These are phyloP conservation scores for Leptinotarsa haldemani DNA, from an alignment of 2,888 invertebrate genomes.

Conservation along the genomic window DNA sequence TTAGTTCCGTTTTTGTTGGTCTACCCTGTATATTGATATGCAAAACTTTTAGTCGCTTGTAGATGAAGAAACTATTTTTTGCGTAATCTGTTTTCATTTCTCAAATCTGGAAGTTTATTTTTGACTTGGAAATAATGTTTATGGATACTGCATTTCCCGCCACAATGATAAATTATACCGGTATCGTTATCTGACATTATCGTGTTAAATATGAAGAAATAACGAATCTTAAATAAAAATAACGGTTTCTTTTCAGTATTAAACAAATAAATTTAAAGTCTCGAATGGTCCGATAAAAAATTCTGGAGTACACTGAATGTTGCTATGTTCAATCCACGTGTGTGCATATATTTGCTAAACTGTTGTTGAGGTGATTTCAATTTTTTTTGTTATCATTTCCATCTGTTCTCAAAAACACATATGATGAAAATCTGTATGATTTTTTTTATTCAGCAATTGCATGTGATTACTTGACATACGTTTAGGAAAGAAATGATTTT, in stretches of 20 bases:
- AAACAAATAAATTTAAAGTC: conserved; percentile 11
- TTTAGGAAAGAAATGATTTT: too few relatives aligned
- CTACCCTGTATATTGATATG: neutral
- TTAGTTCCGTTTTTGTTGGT: neutral
- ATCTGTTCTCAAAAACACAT: too few relatives aligned
- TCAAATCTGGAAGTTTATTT: neutral
- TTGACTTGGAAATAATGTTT: neutral
- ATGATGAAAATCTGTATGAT: too few relatives aligned
- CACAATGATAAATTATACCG: conserved; percentile 11
- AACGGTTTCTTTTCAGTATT: conserved; percentile 6
- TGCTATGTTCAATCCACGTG: too few relatives aligned
- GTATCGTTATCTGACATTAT: conserved; percentile 17
- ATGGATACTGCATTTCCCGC: conserved; percentile 15
- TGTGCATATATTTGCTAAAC: too few relatives aligned
- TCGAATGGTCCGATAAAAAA: neutral
- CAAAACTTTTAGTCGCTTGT: too few relatives aligned
- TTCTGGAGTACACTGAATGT: neutral
- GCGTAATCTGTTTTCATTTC: neutral
- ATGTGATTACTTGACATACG: too few relatives aligned
- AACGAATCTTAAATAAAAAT: conserved; percentile 13
- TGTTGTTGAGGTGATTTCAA: too few relatives aligned
- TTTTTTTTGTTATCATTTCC: too few relatives aligned
- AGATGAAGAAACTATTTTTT: neutral
- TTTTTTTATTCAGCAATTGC: too few relatives aligned
- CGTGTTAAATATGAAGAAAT: conserved; percentile 17